Evolutionary conservation across 2,113 vertebrate species (phyloP), one percentile per base, ranked within the genome.

Genomic region (Plectropomus leopardus): DNA sequence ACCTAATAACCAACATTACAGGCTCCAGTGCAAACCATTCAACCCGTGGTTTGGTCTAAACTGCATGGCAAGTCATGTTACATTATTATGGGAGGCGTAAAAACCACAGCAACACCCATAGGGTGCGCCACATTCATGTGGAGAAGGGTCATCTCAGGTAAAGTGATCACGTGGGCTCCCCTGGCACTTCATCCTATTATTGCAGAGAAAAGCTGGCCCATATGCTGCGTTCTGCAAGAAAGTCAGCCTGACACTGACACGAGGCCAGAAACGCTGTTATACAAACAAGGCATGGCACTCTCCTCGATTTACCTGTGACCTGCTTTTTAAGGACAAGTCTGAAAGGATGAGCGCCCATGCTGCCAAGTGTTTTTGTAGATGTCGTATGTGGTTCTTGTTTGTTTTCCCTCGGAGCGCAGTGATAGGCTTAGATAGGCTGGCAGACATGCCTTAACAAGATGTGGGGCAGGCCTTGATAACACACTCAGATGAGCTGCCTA

Each of bases 361-460:
- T 84, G 88, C 85, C 84, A 84, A 87, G 76, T 86, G 74, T 75
- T 78, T 88, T 81, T 69, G 50, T 80, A 59, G 67, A 44, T 45
- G 65, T 69, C 72, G 51, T 78, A 65, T 88, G 47, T 89, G 42
- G 85, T 64, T 50, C 72, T 79, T 92, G 83, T 91, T 92, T 92
- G 86, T 90, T 90, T 89, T 90, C 76, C 89, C 53, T 76, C 2
- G 5, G 57, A 84, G 84, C 42, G 1, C 89, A 71, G 79, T 50
- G 87, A 89, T 82, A 88, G 91, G 77, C 78, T 88, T 76, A 88
- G 84, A 87, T 83, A 80, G 87, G 76, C 86, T 86, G 81, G 85
- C 83, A 84, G 90, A 92, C 91, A 66, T 89, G 91, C 88, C 87
- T 85, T 83, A 83, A 92, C 91, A 92, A 88, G 89, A 90, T 91